These are phyloP conservation scores for Danio kyathit DNA, from an alignment of 2,797 vertebrate species.

Conservation along the genomic window DNA sequence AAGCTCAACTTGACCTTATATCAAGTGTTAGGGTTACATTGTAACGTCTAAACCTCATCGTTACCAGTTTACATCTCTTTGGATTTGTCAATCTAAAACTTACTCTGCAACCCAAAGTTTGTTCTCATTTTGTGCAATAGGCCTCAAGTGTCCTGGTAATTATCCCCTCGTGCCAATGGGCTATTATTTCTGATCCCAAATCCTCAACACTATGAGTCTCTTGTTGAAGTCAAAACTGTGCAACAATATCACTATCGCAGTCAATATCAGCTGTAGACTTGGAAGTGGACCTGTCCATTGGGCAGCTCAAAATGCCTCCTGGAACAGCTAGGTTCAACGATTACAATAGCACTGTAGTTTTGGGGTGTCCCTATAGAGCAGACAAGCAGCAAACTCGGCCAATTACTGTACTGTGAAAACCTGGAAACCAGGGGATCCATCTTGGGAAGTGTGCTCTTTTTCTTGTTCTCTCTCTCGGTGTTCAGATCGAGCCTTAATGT, in stretches of 20 bases:
- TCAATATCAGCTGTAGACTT: not conserved
- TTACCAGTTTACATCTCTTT: too few relatives aligned
- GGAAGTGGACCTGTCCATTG: not conserved
- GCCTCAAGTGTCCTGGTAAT: constrained; percentile 3
- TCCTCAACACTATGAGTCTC: constrained; percentile 9
- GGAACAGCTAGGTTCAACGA: constrained; percentile 46
- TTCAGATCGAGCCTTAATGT: constrained; percentile 59
- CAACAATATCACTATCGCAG: constrained; percentile 2
- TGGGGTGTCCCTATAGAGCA: constrained; percentile 22
- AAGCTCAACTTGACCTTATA: too few relatives aligned
- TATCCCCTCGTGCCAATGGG: constrained; percentile 4
- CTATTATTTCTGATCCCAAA: constrained; percentile 9
- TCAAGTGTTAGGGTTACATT: too few relatives aligned
- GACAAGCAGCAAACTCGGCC: constrained; percentile 51
- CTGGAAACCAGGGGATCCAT: constrained; percentile 52
- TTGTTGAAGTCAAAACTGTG: constrained; percentile 10
- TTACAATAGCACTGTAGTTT: constrained; percentile 40
- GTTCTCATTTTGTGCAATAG: too few relatives aligned
- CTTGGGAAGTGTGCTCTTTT: constrained; percentile 63
- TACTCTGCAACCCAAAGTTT: too few relatives aligned
- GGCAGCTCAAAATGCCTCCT: constrained; percentile 12
- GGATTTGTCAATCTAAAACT: too few relatives aligned
- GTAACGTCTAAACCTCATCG: too few relatives aligned
- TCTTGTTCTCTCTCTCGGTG: constrained; percentile 66
- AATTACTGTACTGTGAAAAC: constrained; percentile 61